A percentile compares a stretch with the other conserved stretches of the same genome.
These are phyloP conservation scores for Campopleginae sp. DNA, from an alignment of 2,888 invertebrate genomes.

Conservation along the genomic window DNA sequence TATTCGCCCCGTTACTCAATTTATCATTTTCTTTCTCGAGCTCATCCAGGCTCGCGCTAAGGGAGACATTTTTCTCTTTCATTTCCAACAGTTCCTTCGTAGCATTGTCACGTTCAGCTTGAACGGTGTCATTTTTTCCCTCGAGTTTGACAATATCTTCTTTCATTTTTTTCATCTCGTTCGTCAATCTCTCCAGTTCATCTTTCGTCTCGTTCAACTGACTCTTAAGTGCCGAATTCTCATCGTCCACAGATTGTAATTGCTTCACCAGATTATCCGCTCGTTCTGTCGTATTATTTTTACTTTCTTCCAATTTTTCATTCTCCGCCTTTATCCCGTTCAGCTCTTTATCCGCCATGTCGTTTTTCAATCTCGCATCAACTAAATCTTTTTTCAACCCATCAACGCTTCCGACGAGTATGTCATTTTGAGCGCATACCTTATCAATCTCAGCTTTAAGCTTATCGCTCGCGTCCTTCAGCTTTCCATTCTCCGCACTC, in stretches of 20 bases:
- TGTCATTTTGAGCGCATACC: conserved; percentile 60
- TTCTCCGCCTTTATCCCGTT: conserved; percentile 62
- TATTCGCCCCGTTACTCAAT: conserved; percentile 39
- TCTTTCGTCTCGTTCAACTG: conserved; percentile 42
- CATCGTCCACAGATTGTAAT: conserved; percentile 51
- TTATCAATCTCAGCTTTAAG: conserved; percentile 63
- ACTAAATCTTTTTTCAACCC: conserved; percentile 68
- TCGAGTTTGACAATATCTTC: conserved; percentile 39
- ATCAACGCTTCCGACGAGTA: conserved; percentile 50
- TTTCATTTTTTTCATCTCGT: conserved; percentile 54
- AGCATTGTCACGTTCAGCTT: conserved; percentile 27
- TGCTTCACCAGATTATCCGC: conserved; percentile 53
- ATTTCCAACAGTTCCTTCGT: conserved; percentile 51
- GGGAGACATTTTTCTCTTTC: conserved; percentile 43
- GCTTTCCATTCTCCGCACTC: conserved; percentile 57
- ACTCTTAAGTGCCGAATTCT: conserved; percentile 45
- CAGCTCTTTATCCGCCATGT: conserved; percentile 60
- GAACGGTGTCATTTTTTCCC: conserved; percentile 19
- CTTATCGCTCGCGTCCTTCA: conserved; percentile 58
- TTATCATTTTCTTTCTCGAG: conserved; percentile 46
- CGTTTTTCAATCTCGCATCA: conserved; percentile 63
- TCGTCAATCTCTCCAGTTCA: conserved; percentile 48
- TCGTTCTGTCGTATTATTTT: conserved; percentile 48
- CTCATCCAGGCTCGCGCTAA: conserved; percentile 39
- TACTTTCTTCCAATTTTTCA: conserved; percentile 62